Conservation (phyloP, 2,888 invertebrate genomes). For the Eupeodes luniger region DNA sequence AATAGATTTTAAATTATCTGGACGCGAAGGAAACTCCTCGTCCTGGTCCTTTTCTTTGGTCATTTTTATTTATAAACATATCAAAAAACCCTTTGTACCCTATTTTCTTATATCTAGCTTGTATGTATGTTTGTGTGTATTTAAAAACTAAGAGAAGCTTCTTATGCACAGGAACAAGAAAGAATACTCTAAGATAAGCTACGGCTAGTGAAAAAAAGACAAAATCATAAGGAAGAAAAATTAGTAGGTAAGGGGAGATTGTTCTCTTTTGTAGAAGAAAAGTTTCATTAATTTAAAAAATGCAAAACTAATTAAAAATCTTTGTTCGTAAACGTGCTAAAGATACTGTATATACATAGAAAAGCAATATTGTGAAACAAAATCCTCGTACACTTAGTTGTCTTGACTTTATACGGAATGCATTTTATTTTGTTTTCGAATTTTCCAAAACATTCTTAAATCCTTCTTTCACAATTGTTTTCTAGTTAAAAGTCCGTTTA, state of each 20-base stretch:
- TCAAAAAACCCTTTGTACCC: slow-evolving; percentile 43
- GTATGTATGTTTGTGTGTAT: not conserved
- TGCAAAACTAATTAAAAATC: slow-evolving; percentile 71
- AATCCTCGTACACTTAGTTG: slow-evolving; percentile 17
- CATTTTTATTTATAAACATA: slow-evolving; percentile 59
- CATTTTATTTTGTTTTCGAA: slow-evolving; percentile 39
- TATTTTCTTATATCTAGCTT: not conserved
- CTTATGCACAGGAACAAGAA: slow-evolving; percentile 6
- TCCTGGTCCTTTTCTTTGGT: slow-evolving; percentile 31
- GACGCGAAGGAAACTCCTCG: slow-evolving; percentile 43
- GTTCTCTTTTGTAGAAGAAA: not conserved
- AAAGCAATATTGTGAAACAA: slow-evolving; percentile 49
- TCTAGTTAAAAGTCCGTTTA: not conserved
- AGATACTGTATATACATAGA: slow-evolving; percentile 18
- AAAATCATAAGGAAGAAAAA: slow-evolving; percentile 22
- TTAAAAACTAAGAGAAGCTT: not conserved
- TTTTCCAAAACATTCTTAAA: slow-evolving; percentile 25
- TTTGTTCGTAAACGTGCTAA: slow-evolving; percentile 56
- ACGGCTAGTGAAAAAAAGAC: not conserved
- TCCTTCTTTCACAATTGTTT: not conserved
- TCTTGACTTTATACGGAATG: slow-evolving; percentile 56
- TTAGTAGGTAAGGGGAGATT: slow-evolving; percentile 3
- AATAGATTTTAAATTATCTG: slow-evolving; percentile 36
- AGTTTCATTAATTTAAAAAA: slow-evolving; percentile 69
- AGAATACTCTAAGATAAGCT: slow-evolving; percentile 14